Evolutionary conservation across 2,113 vertebrate species (phyloP).

Genomic region (Pollimyrus isidori): DNA sequence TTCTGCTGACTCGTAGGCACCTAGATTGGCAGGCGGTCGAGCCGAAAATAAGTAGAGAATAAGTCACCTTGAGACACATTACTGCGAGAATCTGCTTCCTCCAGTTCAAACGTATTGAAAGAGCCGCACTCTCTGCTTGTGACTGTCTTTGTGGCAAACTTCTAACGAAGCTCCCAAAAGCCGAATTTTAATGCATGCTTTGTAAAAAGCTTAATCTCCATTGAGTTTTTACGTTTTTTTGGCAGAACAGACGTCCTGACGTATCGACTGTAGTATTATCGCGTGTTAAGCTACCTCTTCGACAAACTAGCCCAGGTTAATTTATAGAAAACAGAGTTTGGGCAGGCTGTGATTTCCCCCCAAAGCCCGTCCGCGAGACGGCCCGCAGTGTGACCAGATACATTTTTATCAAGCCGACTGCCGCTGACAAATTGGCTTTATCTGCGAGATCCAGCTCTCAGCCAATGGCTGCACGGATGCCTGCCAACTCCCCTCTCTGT

Average conservation of each 20-base stretch:
- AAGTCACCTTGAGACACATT: slow-evolving; percentile 31
- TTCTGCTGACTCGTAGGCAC: slow-evolving; percentile 99
- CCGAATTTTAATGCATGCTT: background rate
- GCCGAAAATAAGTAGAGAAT: slow-evolving; percentile 48
- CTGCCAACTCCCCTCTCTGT: slow-evolving; percentile 19
- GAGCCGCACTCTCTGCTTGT: background rate
- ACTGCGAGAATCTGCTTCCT: background rate
- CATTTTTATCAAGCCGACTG: slow-evolving; percentile 8
- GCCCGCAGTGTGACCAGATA: background rate
- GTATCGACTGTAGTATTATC: background rate
- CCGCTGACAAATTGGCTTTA: slow-evolving; percentile 8
- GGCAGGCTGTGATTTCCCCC: background rate
- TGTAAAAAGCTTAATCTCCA: background rate
- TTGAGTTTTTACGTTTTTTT: background rate
- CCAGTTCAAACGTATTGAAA: background rate
- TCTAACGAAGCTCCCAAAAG: background rate
- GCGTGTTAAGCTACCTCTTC: background rate
- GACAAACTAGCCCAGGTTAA: background rate
- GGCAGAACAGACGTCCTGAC: background rate
- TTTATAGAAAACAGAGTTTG: background rate
- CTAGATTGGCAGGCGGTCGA: slow-evolving; percentile 58
- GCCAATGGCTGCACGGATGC: slow-evolving; percentile 5
- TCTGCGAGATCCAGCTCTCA: background rate
- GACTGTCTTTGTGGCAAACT: background rate
- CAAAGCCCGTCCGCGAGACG: background rate